Evolutionary conservation across 1,140 invertebrate species (phyloP).

Genomic region (Gonatopus flavifemur): DNA sequence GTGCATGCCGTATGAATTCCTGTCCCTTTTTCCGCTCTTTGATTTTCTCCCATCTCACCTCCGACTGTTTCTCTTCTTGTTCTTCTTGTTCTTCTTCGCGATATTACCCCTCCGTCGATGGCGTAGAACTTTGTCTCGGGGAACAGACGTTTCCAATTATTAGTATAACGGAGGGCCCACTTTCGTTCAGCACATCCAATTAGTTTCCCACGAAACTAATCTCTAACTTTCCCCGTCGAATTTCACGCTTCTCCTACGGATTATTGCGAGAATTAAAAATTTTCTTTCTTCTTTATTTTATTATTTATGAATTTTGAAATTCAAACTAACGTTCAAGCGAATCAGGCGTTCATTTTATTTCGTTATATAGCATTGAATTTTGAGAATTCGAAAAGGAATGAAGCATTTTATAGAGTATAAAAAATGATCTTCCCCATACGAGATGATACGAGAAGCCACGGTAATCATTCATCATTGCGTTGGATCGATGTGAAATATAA

Average conservation of each 20-base stretch:
- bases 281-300: too few relatives aligned
- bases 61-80: background rate
- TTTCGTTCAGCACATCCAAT: conserved; percentile 29
- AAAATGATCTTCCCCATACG: too few relatives aligned
- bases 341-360: too few relatives aligned
- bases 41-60: background rate
- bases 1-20: background rate
- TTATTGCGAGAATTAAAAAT: too few relatives aligned
- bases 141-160: conserved; percentile 33
- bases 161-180: conserved; percentile 30
- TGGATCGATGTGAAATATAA: too few relatives aligned
- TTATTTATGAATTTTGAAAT: too few relatives aligned
- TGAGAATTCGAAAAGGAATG: too few relatives aligned
- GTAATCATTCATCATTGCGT: too few relatives aligned
- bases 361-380: too few relatives aligned
- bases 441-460: too few relatives aligned
- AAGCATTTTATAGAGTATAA: too few relatives aligned
- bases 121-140: conserved; percentile 16
- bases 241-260: conserved; percentile 26
- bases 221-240: conserved; percentile 33
- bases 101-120: conserved; percentile 1
- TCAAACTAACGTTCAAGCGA: too few relatives aligned
- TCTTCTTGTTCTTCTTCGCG: background rate
- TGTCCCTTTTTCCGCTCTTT: background rate
- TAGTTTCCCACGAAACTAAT: conserved; percentile 33